These are phyloP conservation scores for Coregonus suidteri DNA, from an alignment of 2,797 vertebrate species.

Conservation along the genomic window DNA sequence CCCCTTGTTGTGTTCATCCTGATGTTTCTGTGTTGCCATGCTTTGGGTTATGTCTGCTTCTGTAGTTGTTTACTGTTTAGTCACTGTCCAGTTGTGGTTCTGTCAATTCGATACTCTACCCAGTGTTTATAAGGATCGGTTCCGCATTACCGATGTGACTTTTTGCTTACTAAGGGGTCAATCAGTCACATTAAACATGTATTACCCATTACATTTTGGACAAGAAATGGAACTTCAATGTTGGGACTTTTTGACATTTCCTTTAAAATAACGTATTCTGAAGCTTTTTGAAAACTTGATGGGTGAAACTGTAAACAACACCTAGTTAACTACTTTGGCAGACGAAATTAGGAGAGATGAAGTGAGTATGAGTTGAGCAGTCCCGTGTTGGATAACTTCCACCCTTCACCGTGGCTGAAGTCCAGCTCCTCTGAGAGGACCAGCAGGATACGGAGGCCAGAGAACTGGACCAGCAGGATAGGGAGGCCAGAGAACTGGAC, in stretches of 20 bases:
- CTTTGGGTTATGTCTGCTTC: no score
- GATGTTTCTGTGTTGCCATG: no score
- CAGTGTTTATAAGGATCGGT: no score
- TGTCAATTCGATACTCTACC: no score
- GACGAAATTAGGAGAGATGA: conserved; percentile 64
- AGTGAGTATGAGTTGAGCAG: conserved; percentile 60
- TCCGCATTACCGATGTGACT: no score
- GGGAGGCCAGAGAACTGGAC: no score
- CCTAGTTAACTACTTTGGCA: conserved; percentile 68
- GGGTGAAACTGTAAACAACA: background rate
- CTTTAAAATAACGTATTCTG: background rate
- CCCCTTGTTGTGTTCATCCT: no score
- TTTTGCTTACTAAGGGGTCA: no score
- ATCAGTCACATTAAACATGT: no score
- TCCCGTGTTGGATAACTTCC: conserved; percentile 70
- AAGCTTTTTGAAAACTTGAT: background rate
- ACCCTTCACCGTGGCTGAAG: conserved; percentile 37
- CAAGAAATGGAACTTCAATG: background rate
- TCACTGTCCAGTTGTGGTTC: background rate
- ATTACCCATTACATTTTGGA: no score
- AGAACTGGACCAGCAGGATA: no score
- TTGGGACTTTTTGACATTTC: background rate
- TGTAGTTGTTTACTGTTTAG: background rate
- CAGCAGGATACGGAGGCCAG: no score
- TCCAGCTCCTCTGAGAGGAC: background rate